Conservation (phyloP, 2,797 vertebrate genomes). For the Poliocrania exsul region DNA sequence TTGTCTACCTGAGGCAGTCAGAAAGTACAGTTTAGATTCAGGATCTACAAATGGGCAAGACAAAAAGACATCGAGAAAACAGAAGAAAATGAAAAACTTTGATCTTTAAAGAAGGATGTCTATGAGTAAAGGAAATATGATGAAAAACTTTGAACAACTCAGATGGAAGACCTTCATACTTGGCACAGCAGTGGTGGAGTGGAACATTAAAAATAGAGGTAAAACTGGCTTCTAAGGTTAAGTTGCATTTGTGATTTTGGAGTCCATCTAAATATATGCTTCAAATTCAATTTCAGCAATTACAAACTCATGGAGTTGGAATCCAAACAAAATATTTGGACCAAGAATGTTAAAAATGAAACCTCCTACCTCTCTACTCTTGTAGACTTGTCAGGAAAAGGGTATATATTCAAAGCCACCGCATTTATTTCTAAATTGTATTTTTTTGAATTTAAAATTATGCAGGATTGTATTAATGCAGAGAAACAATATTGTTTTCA, state of each 20-base stretch:
- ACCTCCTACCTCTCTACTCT: background rate
- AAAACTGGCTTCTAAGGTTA: background rate
- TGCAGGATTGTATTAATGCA: background rate
- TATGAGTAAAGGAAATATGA: background rate
- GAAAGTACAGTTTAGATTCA: background rate
- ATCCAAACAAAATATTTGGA: background rate
- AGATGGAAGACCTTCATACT: background rate
- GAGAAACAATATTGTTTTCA: background rate
- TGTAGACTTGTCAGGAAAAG: background rate
- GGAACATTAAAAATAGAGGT: background rate
- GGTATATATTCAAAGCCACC: background rate
- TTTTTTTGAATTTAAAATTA: background rate
- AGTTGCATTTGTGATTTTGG: background rate
- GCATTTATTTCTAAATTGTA: background rate
- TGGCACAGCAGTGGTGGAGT: rapidly evolving
- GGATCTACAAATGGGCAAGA: background rate
- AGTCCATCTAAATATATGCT: background rate
- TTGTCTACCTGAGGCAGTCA: background rate
- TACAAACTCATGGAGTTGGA: background rate
- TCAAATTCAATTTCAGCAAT: background rate
- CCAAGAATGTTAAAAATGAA: background rate
- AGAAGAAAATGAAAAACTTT: background rate
- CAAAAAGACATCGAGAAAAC: background rate
- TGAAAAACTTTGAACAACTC: background rate
- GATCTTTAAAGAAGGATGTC: background rate